Percentiles rank a stretch among this genome's conserved stretches.
These are phyloP conservation scores for Noctuana brunneofusca DNA, from an alignment of 2,888 invertebrate species.

Conservation along the genomic window DNA sequence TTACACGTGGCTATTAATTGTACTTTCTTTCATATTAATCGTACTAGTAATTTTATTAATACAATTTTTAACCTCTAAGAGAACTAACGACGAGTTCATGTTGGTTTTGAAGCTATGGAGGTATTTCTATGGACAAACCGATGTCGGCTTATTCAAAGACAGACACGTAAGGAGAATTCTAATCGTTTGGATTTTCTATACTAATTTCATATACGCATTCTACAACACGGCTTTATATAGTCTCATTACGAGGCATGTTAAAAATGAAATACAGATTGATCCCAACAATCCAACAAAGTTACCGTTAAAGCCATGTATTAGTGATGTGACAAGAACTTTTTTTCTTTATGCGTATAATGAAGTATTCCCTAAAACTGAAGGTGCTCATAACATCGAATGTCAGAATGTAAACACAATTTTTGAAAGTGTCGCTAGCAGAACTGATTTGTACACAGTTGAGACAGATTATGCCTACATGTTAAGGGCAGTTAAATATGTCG, in stretches of 20 bases:
- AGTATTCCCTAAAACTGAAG: constrained; percentile 46
- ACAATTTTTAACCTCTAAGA: constrained; percentile 38
- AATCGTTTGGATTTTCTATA: constrained; percentile 56
- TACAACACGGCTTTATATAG: constrained; percentile 59
- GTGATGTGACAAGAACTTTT: constrained; percentile 45
- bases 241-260: constrained; percentile 52
- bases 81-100: constrained; percentile 40
- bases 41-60: constrained; percentile 39
- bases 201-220: constrained; percentile 56
- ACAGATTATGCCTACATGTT: constrained; percentile 49
- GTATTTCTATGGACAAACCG: constrained; percentile 51
- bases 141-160: constrained; percentile 44
- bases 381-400: constrained; percentile 46
- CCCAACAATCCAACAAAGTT: constrained; percentile 45
- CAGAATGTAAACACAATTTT: constrained; percentile 44
- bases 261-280: constrained; percentile 41
- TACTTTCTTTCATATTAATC: constrained; percentile 44
- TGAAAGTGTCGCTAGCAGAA: constrained; percentile 45
- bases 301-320: constrained; percentile 54
- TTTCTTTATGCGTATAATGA: constrained; percentile 51
- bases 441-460: constrained; percentile 51
- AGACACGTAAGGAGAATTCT: constrained; percentile 47
- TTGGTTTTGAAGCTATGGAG: constrained; percentile 51
- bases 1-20: constrained; percentile 54
- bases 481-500: constrained; percentile 49